These are phyloP conservation scores for Chamaetylas fuelleborni DNA, from an alignment of 2,113 vertebrate genomes.

Conservation along the genomic window DNA sequence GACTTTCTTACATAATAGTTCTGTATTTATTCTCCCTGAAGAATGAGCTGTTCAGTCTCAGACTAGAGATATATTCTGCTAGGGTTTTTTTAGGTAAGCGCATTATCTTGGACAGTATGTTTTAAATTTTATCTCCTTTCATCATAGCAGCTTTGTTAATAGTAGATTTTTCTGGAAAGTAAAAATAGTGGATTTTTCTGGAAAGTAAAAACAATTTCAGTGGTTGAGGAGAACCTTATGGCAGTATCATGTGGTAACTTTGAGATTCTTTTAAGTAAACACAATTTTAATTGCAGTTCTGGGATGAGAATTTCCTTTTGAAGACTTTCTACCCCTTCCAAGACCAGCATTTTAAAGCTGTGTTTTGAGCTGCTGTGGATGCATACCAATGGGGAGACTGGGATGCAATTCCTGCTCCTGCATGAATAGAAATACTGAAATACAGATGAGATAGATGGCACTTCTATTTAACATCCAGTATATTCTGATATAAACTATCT, in stretches of 20 bases:
- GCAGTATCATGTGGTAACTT: neutral
- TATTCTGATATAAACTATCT: neutral
- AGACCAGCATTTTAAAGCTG: neutral
- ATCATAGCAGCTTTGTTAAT: neutral
- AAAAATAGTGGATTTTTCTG: neutral
- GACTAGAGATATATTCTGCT: neutral
- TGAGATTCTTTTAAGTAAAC: neutral
- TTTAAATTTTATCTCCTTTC: neutral
- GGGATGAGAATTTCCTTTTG: neutral
- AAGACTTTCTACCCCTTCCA: neutral
- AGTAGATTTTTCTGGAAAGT: neutral
- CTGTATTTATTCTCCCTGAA: constrained; percentile 19
- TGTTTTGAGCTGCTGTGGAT: neutral
- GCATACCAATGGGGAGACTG: neutral
- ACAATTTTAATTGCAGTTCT: neutral
- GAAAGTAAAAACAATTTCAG: neutral
- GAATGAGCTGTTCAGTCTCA: neutral
- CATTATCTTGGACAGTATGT: neutral
- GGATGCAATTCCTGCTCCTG: neutral
- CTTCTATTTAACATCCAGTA: neutral
- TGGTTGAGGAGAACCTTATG: neutral
- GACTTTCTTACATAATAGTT: constrained; percentile 27
- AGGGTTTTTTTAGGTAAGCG: constrained; percentile 12
- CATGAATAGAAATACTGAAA: neutral
- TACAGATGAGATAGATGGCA: neutral